Base-by-base conservation (phyloP, 2,888 invertebrate species). In the Ptychoptera albimana region DNA sequence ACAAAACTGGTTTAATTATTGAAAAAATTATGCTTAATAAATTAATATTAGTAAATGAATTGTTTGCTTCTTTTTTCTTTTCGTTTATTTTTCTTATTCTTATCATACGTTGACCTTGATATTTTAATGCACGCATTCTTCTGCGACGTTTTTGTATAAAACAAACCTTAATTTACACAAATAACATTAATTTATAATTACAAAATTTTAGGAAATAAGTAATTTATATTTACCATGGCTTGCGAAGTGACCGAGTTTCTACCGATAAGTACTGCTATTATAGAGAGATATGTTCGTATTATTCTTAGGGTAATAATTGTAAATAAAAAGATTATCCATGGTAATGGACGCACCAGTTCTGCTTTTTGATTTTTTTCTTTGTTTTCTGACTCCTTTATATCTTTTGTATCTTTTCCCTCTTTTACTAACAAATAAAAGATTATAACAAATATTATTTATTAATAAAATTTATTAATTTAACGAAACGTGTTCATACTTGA, bases 141-240 rank as follows among this genome's bases (percentile, higher is more conserved):
- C 58, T 55, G 2, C 64, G 58, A 34, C 61, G 50, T 2, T 56
- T 58, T 48, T 63, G 60, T 45, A 64, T 54, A 16, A 59, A 61
- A 47, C 59, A 56, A 23, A 23, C 23, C 23, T 23, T 5, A n/a
- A n/a, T n/a, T n/a, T n/a, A n/a, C n/a, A 23, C 23, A 23, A 23
- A n/a, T n/a, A 23, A 23, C 23, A 23, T 23, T 23, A 7, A 23
- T 23, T 23, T 23, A 23, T 23, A 23, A 5, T 23, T 23, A 23
- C 8, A 6, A 13, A 5, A 23, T 3, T 5, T 23, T 23, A 7
- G 7, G 7, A 23, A 23, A 23, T 23, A 23, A 5, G 23, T 23
- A 23, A 23, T 5, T 23, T 5, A 23, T 23, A 23, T 23, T 23
- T 7, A 63, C 57, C 44, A 63, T 46, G 16, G 54, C 54, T 6